Percentiles rank a stretch among this genome's conserved stretches.
These are phyloP conservation scores for Willisornis vidua DNA, from an alignment of 2,113 vertebrate species.

Conservation along the genomic window DNA sequence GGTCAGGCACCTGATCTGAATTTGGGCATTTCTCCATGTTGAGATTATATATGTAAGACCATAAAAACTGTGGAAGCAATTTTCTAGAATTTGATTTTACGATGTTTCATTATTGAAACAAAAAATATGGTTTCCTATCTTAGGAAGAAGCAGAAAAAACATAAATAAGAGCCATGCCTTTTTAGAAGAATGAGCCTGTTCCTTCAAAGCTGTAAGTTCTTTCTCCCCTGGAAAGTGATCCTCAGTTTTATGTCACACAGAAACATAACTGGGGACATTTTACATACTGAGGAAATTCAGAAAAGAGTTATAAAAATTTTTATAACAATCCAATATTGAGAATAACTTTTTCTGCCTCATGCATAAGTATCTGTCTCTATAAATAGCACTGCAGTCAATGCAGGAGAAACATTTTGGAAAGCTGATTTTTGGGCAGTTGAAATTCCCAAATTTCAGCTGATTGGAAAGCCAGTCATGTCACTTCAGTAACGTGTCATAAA, in stretches of 20 bases:
- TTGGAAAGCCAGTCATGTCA: background rate
- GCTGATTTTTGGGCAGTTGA: background rate
- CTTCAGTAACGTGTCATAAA: background rate
- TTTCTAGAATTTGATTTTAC: slow-evolving; percentile 60
- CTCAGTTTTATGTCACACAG: background rate
- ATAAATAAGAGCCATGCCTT: background rate
- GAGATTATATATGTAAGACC: slow-evolving; percentile 19
- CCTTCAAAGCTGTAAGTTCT: background rate
- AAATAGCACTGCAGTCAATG: background rate
- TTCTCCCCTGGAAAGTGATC: background rate
- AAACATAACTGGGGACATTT: background rate
- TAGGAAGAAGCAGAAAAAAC: slow-evolving; percentile 45
- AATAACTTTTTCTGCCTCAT: background rate
- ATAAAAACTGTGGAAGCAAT: slow-evolving; percentile 44
- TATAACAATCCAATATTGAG: background rate
- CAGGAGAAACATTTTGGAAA: background rate
- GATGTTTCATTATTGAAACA: slow-evolving; percentile 49
- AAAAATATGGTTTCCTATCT: slow-evolving; percentile 63
- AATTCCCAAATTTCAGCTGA: background rate
- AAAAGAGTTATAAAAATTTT: background rate
- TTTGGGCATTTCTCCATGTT: slow-evolving; percentile 35
- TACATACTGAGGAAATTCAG: background rate
- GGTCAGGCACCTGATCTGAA: slow-evolving; percentile 16
- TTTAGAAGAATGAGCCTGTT: background rate
- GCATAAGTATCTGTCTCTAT: background rate